Percentiles rank a stretch among this genome's conserved stretches.
Conservation (phyloP, 2,113 vertebrate genomes). For the Girardinichthys multiradiatus region DNA sequence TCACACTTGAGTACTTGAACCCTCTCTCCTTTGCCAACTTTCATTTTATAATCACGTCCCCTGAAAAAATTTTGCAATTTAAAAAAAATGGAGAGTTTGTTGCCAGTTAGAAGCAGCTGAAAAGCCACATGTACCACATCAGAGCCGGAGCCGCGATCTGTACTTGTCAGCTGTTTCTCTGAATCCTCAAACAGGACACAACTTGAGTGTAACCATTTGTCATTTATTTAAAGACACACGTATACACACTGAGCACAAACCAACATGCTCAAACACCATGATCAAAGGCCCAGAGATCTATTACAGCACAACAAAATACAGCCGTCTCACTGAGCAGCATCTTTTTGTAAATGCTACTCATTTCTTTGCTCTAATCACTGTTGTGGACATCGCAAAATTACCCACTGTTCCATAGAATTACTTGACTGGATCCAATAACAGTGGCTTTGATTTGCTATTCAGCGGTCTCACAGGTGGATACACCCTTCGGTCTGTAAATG, state of each 20-base stretch:
- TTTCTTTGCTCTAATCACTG: constrained; percentile 68
- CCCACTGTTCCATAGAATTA: constrained; percentile 51
- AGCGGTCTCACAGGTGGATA: constrained; percentile 52
- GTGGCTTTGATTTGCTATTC: constrained; percentile 67
- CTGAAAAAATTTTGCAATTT: constrained; percentile 27
- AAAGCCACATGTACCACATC: constrained; percentile 12
- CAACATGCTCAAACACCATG: constrained; percentile 23
- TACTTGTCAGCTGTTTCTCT: constrained; percentile 31
- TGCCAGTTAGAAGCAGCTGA: not conserved
- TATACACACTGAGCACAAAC: constrained; percentile 24
- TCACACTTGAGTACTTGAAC: constrained; percentile 48
- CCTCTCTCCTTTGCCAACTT: constrained; percentile 8
- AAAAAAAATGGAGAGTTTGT: constrained; percentile 12
- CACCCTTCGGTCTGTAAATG: constrained; percentile 62
- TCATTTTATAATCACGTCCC: constrained; percentile 23
- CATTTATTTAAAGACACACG: constrained; percentile 14
- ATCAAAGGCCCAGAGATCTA: constrained; percentile 50
- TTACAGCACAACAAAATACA: constrained; percentile 40
- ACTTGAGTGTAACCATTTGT: constrained; percentile 37
- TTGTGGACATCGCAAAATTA: constrained; percentile 60
- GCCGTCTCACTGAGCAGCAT: constrained; percentile 34
- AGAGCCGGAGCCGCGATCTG: constrained; percentile 19
- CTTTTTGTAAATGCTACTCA: constrained; percentile 34
- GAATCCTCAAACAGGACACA: constrained; percentile 19
- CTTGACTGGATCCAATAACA: constrained; percentile 37